These are phyloP conservation scores for Genyomyrus donnyi DNA, from an alignment of 2,113 vertebrate species.

Conservation along the genomic window DNA sequence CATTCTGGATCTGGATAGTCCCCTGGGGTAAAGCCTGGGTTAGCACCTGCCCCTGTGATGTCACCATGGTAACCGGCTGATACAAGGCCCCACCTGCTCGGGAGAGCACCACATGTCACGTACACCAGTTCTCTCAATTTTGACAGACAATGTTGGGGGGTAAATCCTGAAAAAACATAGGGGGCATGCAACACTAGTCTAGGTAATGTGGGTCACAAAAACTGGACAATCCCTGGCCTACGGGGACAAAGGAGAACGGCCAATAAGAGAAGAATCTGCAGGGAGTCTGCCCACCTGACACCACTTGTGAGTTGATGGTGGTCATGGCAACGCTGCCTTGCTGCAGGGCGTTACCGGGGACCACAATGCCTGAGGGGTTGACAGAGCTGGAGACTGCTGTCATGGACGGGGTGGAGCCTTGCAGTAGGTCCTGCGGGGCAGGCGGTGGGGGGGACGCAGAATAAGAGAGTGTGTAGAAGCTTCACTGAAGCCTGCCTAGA, in stretches of 20 bases:
- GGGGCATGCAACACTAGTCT: not conserved
- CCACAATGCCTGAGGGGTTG: constrained; percentile 82
- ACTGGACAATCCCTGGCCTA: not conserved
- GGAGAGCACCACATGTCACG: constrained; percentile 46
- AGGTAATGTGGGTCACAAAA: not conserved
- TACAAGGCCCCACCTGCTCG: constrained; percentile 87
- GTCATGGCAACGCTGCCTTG: constrained; percentile 84
- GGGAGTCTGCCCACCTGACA: constrained; percentile 69
- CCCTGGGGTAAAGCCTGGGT: constrained; percentile 86
- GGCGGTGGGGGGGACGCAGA: not conserved
- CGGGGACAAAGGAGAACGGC: not conserved
- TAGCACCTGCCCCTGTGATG: constrained; percentile 95
- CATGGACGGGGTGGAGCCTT: constrained; percentile 83
- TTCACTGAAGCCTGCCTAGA: not conserved
- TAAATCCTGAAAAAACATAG: not conserved
- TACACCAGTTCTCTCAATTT: not conserved
- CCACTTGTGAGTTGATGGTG: constrained; percentile 77
- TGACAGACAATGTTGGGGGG: not conserved
- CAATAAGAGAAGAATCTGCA: not conserved
- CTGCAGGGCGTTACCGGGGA: constrained; percentile 76
- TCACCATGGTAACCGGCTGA: constrained; percentile 98
- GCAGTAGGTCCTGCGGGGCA: constrained; percentile 81
- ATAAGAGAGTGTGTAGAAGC: constrained; percentile 23
- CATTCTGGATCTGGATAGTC: constrained; percentile 91
- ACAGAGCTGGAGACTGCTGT: constrained; percentile 74